Conservation (phyloP, 2,888 invertebrate species). For the Hirtodrosophila histrioides region DNA sequence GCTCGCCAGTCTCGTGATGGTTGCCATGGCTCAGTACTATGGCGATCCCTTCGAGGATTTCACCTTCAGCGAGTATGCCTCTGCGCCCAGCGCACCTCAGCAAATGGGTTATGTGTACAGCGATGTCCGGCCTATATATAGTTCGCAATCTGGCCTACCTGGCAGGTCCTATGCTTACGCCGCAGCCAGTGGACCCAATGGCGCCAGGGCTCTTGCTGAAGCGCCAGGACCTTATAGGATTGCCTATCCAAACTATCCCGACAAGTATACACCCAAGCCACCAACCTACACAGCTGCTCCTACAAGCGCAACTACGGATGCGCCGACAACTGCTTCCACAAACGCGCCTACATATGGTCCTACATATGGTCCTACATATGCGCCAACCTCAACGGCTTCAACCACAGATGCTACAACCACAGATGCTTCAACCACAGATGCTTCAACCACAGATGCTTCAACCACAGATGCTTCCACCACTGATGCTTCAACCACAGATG, state of each 20-base stretch:
- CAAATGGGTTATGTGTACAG: conserved; percentile 22
- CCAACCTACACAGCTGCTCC: not conserved
- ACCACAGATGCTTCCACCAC: not conserved
- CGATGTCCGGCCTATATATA: not conserved
- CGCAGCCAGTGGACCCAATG: conserved; percentile 32
- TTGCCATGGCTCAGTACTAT: conserved; percentile 36
- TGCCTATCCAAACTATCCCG: conserved; percentile 1
- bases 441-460: not conserved
- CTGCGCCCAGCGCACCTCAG: not conserved
- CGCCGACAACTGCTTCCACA: not conserved
- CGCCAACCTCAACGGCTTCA: not conserved
- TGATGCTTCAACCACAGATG: not conserved
- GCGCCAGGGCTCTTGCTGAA: conserved; percentile 48
- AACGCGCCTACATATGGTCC: not conserved
- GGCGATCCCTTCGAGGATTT: conserved; percentile 30
- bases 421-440: not conserved
- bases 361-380: not conserved
- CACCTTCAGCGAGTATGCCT: conserved; percentile 1
- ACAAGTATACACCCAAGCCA: too few relatives aligned
- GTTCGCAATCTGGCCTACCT: not conserved
- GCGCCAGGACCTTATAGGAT: conserved; percentile 34
- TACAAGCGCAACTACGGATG: not conserved
- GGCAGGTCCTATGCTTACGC: conserved; percentile 38
- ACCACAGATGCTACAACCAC: too few relatives aligned
- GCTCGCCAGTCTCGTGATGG: conserved; percentile 29